Base-by-base conservation (phyloP, 2,888 invertebrate genomes). In the Lutraria lutraria region DNA sequence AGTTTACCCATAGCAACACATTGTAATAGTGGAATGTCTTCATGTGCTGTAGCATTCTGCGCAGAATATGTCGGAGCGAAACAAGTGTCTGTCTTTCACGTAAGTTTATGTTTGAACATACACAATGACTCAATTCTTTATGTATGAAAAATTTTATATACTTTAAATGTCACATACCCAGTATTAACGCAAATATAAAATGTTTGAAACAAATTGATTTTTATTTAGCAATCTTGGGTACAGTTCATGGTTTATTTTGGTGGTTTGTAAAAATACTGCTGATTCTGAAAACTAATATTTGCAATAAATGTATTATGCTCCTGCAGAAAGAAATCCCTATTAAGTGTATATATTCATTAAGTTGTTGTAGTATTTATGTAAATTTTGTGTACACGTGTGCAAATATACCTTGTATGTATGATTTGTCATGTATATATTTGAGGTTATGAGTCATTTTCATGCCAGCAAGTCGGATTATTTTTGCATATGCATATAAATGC, bases 11-110 rank as follows among this genome's bases (percentile, higher is more conserved):
- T 94, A 52, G 91, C 87, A 19, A 90, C 92, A 12, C 91, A 94
- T 82, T 95, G 95, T 88, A 93, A 93, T 89, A 93, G 93, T 82
- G 95, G 95, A 4, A 94, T 94, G 94, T 94, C 95, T 0, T 94
- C 95, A 0, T 95, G 95, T 88, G 90, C 94, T 25, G 82, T 95
- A 16, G 92, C 93, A 19, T 88, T 96, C 25, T 94, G 93, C 15
- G 94, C 93, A 1, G 85, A 89, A 53, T 82, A 93, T 54, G 91
- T 93, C 72, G 95, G 94, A 10, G 89, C 89, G 15, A 43, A 90
- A 15, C 89, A 93, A 60, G 90, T 94, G 1, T 81, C 93, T 52
- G 91, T 96, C 0, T 72, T 29, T 56, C 43, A 43, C 19, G 63
- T 25, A 72, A 72, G 72, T 72, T 29, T 29, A 60, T 21, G 0